Evolutionary conservation across 1,140 invertebrate genomes (phyloP).

Genomic region (Hylaeus anthracinus): DNA sequence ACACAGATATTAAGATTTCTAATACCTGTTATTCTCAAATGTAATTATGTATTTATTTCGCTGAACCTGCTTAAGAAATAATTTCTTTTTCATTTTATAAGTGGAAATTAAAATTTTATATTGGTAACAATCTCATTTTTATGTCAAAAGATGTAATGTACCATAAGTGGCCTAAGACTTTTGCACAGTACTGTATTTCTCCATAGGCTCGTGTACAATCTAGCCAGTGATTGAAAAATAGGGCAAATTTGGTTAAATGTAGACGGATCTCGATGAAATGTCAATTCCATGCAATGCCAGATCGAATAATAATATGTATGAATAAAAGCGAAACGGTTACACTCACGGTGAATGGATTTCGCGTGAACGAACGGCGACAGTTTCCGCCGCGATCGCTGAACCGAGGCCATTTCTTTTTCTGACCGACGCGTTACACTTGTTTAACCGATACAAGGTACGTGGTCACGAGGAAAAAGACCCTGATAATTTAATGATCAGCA

Average conservation of each 20-base stretch:
- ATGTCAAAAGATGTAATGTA: too few species aligned
- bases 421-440: conserved; percentile 24
- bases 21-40: too few species aligned
- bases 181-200: too few species aligned
- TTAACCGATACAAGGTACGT: conserved; percentile 19
- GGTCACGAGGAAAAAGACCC: background rate
- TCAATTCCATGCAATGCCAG: background rate
- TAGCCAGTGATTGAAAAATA: too few species aligned
- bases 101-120: too few species aligned
- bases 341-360: conserved; percentile 47
- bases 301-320: conserved; percentile 29
- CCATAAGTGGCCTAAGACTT: too few species aligned
- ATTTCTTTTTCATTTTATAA: too few species aligned
- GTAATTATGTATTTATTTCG: too few species aligned
- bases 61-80: too few species aligned
- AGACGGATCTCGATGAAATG: background rate
- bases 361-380: conserved; percentile 44
- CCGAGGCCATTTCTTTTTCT: conserved; percentile 47
- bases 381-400: conserved; percentile 52
- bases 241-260: background rate
- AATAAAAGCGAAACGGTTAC: conserved; percentile 55
- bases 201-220: too few species aligned
- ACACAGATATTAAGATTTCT: too few species aligned
- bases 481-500: conserved; percentile 14
- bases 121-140: too few species aligned